Evolutionary conservation across 2,113 vertebrate genomes (phyloP).

Genomic region (Xenopus laevis): DNA sequence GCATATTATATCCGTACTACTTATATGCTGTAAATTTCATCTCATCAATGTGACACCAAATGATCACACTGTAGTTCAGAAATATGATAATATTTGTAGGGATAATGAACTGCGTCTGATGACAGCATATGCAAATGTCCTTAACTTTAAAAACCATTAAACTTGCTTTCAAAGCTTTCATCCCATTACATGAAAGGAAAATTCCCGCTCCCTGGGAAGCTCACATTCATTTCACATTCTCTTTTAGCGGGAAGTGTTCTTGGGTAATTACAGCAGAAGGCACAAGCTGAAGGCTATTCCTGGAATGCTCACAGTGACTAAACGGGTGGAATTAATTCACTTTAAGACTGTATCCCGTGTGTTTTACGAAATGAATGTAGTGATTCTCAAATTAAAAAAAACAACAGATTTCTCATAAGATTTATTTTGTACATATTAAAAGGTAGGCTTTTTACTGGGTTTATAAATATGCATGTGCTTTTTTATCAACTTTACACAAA

Average conservation of each 20-base stretch:
- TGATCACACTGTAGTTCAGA: conserved; percentile 5
- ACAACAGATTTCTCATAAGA: conserved; percentile 12
- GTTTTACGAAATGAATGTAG: conserved; percentile 9
- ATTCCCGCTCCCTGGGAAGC: neutral
- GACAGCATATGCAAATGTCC: conserved; percentile 28
- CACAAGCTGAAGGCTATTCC: conserved; percentile 19
- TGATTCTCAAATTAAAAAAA: conserved; percentile 9
- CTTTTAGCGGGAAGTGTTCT: conserved; percentile 14
- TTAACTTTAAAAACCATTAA: conserved; percentile 20
- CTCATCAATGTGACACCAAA: conserved; percentile 11
- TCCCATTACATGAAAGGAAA: conserved; percentile 28
- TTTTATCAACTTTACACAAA: too few relatives aligned
- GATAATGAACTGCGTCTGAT: conserved; percentile 25
- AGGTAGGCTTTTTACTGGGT: neutral
- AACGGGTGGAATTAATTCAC: conserved; percentile 30
- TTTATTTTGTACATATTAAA: conserved; percentile 28
- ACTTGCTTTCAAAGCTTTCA: conserved; percentile 27
- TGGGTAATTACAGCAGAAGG: conserved; percentile 24
- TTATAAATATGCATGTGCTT: too few relatives aligned
- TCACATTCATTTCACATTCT: conserved; percentile 31
- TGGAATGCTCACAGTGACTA: conserved; percentile 17
- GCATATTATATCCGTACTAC: too few relatives aligned
- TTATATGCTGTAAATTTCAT: too few relatives aligned
- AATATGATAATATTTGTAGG: conserved; percentile 33
- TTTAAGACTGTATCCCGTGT: conserved; percentile 24